phyloP scores from a whole-genome alignment of 1,140 invertebrate genomes.

The Lordiphosa collinella region DNA sequence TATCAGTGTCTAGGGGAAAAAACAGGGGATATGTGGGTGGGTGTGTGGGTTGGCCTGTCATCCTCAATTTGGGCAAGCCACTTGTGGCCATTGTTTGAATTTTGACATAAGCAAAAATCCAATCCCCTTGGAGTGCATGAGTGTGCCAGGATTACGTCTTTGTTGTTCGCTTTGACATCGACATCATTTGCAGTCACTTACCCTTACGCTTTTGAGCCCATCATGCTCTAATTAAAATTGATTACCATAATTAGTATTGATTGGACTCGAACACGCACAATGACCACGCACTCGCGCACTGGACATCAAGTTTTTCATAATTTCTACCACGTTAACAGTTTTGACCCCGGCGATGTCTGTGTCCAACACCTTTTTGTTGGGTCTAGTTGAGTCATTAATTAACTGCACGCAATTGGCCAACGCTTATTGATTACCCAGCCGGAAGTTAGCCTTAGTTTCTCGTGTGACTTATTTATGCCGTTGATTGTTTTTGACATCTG shows the following conservation, averaged over 20 bases:
- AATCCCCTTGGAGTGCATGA: conserved; percentile 19
- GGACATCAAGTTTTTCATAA: conserved; percentile 21
- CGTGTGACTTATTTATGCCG: conserved; percentile 55
- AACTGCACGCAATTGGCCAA: conserved; percentile 58
- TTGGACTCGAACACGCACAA: conserved; percentile 54
- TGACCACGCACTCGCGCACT: conserved; percentile 26
- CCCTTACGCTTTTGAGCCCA: conserved; percentile 13
- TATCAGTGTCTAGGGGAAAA: neutral
- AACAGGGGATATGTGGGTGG: neutral
- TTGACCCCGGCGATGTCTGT: conserved; percentile 55
- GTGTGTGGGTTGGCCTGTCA: conserved; percentile 49
- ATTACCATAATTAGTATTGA: conserved; percentile 75
- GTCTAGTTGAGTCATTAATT: conserved; percentile 52
- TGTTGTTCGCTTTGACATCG: conserved; percentile 58
- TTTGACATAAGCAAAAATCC: conserved; percentile 75
- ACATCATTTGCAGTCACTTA: conserved; percentile 52
- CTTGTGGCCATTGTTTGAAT: conserved; percentile 63
- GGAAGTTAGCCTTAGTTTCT: neutral
- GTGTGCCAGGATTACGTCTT: conserved; percentile 44
- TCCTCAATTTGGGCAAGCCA: conserved; percentile 65
- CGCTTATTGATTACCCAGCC: conserved; percentile 35
- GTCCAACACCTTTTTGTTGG: conserved; percentile 50
- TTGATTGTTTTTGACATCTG: conserved; percentile 69
- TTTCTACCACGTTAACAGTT: conserved; percentile 51
- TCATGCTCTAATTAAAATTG: conserved; percentile 69